A percentile compares a stretch with the other conserved stretches of the same genome.
phyloP scores from a whole-genome alignment of 2,797 vertebrate species.

The Erpetoichthys calabaricus region DNA sequence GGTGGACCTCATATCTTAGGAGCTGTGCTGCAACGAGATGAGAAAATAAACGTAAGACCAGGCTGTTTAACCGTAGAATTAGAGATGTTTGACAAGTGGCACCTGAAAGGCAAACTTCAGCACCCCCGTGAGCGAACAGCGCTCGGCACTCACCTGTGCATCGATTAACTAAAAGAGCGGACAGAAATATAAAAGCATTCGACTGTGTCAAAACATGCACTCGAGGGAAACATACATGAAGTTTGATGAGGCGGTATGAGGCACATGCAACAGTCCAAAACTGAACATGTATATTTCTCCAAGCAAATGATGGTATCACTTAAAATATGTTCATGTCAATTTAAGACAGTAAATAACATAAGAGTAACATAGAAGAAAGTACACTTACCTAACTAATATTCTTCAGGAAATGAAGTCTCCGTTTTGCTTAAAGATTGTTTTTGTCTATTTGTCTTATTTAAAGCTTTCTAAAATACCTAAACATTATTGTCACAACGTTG shows the following conservation, averaged over 20 bases:
- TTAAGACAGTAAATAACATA: too few species aligned
- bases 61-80: neutral
- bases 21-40: slow-evolving; percentile 15
- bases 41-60: slow-evolving; percentile 12
- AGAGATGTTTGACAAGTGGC: neutral
- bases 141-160: slow-evolving; percentile 7
- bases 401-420: neutral
- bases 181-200: neutral
- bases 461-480: neutral
- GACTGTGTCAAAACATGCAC: too few species aligned
- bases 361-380: too few species aligned
- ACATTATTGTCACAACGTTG: neutral
- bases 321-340: too few species aligned
- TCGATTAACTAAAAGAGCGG: neutral
- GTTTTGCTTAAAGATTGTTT: neutral
- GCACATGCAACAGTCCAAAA: too few species aligned
- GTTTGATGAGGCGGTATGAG: too few species aligned
- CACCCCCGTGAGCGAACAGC: neutral
- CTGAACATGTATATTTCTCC: too few species aligned
- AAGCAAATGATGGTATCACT: too few species aligned
- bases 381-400: neutral
- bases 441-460: neutral
- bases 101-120: neutral
- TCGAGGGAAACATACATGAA: too few species aligned
- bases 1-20: slow-evolving; percentile 45